Conservation (phyloP, 2,797 vertebrate species). For the Peromyscus nudipes region DNA sequence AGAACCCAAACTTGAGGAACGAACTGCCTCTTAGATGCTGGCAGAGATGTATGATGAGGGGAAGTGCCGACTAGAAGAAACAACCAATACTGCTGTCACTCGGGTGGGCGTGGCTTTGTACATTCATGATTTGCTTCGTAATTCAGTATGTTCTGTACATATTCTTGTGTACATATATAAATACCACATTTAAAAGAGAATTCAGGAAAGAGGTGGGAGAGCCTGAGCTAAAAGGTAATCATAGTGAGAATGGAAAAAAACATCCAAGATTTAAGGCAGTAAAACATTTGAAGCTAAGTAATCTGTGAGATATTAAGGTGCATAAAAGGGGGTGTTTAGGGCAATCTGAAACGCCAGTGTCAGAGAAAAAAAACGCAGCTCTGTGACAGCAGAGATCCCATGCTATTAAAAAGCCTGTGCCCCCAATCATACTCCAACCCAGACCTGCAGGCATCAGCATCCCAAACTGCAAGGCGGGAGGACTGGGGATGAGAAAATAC, state of each 20-base stretch:
- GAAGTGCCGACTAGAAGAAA: not conserved
- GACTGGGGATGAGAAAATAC: not conserved
- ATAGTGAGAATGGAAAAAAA: not conserved
- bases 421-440: not conserved
- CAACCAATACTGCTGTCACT: accelerated
- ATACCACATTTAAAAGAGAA: not conserved
- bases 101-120: not conserved
- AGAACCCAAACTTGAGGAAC: not conserved
- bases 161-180: not conserved
- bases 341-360: not conserved
- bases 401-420: not conserved
- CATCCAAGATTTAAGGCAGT: not conserved
- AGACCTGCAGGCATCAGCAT: not conserved
- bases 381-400: not conserved
- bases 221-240: not conserved
- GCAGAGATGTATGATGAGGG: no score
- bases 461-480: not conserved
- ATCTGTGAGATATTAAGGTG: not conserved
- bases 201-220: not conserved
- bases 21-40: not conserved
- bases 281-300: not conserved
- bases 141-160: not conserved
- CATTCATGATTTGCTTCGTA: not conserved
- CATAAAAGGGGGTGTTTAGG: not conserved
- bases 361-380: not conserved